These are phyloP conservation scores for Cheilosia pagana DNA, from an alignment of 2,888 invertebrate species.

Conservation along the genomic window DNA sequence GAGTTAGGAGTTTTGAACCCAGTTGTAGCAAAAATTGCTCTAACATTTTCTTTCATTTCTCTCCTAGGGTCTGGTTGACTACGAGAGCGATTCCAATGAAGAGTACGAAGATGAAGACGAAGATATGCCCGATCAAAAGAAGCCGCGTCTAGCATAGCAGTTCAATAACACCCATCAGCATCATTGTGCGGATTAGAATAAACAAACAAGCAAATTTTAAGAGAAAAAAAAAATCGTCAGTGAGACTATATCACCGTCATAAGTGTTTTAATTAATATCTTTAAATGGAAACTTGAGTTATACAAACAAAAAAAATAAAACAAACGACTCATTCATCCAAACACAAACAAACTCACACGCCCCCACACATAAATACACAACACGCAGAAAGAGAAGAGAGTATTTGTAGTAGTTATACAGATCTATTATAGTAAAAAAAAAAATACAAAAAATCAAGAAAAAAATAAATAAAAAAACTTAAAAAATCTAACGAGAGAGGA, in stretches of 20 bases:
- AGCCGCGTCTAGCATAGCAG: slow-evolving; percentile 83
- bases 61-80: slow-evolving; percentile 94
- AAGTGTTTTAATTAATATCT: slow-evolving; percentile 73
- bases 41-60: not conserved
- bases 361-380: slow-evolving; percentile 76
- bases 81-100: slow-evolving; percentile 98
- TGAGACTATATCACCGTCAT: slow-evolving; percentile 75
- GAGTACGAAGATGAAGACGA: slow-evolving; percentile 89
- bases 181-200: slow-evolving; percentile 64
- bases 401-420: slow-evolving; percentile 76
- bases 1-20: no score
- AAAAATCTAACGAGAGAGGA: slow-evolving; percentile 69
- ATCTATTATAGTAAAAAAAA: slow-evolving; percentile 75
- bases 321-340: slow-evolving; percentile 70
- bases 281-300: slow-evolving; percentile 68
- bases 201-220: slow-evolving; percentile 49
- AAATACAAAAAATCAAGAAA: slow-evolving; percentile 65
- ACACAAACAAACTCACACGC: slow-evolving; percentile 73
- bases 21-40: no score
- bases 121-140: slow-evolving; percentile 82
- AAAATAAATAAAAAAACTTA: slow-evolving; percentile 68
- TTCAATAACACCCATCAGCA: slow-evolving; percentile 58
- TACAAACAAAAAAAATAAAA: slow-evolving; percentile 52
- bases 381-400: slow-evolving; percentile 72
- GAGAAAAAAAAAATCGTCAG: slow-evolving; percentile 56